Base-by-base conservation (phyloP, 2,888 invertebrate species). In the Eurytoma californica region DNA sequence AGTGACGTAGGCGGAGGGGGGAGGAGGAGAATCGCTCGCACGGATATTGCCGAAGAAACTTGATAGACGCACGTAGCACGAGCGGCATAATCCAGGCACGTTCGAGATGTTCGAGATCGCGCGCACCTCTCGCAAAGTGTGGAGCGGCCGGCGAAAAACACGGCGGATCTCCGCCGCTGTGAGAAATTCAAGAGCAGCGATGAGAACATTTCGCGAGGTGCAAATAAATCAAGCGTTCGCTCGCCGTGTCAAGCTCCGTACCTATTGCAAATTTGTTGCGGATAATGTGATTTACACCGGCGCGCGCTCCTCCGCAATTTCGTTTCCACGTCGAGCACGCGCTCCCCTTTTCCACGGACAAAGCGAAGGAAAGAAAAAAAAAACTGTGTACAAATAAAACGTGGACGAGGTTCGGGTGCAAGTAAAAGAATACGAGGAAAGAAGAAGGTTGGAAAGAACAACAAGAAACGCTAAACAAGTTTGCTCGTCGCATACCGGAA, bases 81-180 rank as follows among this genome's bases (percentile, higher is more conserved):
- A 65, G 51, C 14, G 30, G 77, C 57, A 70, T 65, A 77, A 77
- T 70, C 70, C 57, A 70, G 70, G 63, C 70, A 70, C 65, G 77
- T 58, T 65, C 70, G 69, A 49, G 47, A 9, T 20, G 18, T 20
- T 20, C 58, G 20, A 53, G 53, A 53, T 58, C 58, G 58, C 58
- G 58, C 58, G 24, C 58, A 58, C 58, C 58, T 58, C 20, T 58
- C 20, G 24, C 13, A 20, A 20, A 14, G 53, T n/a, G 53, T n/a
- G 39, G 53, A 53, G 16, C 53, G 53, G 3, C 16, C 53, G n/a
- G 53, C 16, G 53, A n/a, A n/a, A 53, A n/a, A 53, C 53, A 53
- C 39, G 39, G 39, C 39, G 39, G 39, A 39, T 39, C 39, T 39
- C 39, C 39, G 39, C 39, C n/a, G 60, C 66, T n/a, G 24, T 16